Evolutionary conservation across 2,797 vertebrate genomes (phyloP), one percentile per base, ranked within the genome.

Genomic region (Babyrousa celebensis): DNA sequence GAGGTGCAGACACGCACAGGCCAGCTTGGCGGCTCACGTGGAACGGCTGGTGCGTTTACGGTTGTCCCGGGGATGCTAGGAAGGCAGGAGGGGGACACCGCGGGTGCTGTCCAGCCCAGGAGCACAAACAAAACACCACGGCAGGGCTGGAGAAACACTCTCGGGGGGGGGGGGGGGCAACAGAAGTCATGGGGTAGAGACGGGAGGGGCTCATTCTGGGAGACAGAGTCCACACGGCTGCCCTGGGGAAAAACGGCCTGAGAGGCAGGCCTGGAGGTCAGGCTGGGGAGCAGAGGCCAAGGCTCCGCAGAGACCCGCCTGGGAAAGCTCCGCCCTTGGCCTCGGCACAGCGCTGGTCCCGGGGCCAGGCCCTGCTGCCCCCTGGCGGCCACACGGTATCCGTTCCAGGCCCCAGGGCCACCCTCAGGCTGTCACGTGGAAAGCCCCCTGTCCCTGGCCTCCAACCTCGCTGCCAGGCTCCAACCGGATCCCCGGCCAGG

Each of bases 351-450:
- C 48, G 14, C 58, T n/a, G 36, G 71, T 54, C 83, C 17, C 58
- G 0, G 0, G 5, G 40, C 65, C 36, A 43, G 70, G 48, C 58
- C 63, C 74, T 89, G 43, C 83, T 95, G 88, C 96, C 96, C 80
- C 83, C 97, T 95, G 62, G 92, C 68, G 97, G 96, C 94, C 87
- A 36, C 2, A 3, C 1, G 0, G n/a, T 40, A 56, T 25, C 27
- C 12, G 1, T 1, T 23, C 40, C n/a, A 56, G 82, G 48, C 40
- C 23, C 21, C 4, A 12, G 27, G 29, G 32, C 63, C 21, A 3
- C 27, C 54, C 32, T 80, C 25, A 12, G 10, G 52, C 18, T 5
- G 17, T 63, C 32, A 12, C 40, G 32, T n/a, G 21, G 48, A 54
- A 71, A 27, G 8, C 3, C 52, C 48, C 11, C 8, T 20, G 48